Percentiles rank a stretch among this genome's conserved stretches.
Evolutionary conservation across 2,797 vertebrate species (phyloP).

Genomic region (Gallirallus australis): DNA sequence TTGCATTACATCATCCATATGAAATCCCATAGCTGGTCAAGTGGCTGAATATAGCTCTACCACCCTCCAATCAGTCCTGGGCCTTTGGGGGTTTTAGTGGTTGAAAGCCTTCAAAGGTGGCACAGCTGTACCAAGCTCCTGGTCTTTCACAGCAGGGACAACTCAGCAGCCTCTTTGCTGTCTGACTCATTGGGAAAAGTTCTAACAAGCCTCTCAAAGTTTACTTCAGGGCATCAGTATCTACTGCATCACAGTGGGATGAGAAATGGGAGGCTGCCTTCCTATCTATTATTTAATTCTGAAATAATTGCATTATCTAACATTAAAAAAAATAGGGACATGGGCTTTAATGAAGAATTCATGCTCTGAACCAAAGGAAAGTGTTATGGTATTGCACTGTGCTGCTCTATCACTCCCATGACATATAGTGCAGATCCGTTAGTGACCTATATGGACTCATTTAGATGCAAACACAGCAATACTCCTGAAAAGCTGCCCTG

Average conservation of each 20-base stretch:
- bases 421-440: not conserved
- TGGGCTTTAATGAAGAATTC: constrained; percentile 29
- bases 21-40: not conserved
- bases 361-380: not conserved
- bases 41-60: not conserved
- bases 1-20: not conserved
- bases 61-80: not conserved
- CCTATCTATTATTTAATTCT: not conserved
- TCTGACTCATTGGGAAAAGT: not conserved
- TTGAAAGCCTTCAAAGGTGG: not conserved
- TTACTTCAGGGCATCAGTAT: not conserved
- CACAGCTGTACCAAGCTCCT: not conserved
- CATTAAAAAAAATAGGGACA: not conserved
- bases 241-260: not conserved
- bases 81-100: not conserved
- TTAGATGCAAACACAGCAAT: constrained; percentile 65
- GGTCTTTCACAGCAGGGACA: not conserved
- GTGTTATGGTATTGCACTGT: not conserved
- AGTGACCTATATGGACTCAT: constrained; percentile 57
- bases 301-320: constrained; percentile 4
- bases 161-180: not conserved
- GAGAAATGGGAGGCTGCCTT: not conserved
- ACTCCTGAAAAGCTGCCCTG: constrained; percentile 60
- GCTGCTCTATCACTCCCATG: constrained; percentile 41
- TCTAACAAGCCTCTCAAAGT: not conserved